Evolutionary conservation across 2,113 vertebrate genomes (phyloP).

Genomic region (Cyphotilapia sp.): DNA sequence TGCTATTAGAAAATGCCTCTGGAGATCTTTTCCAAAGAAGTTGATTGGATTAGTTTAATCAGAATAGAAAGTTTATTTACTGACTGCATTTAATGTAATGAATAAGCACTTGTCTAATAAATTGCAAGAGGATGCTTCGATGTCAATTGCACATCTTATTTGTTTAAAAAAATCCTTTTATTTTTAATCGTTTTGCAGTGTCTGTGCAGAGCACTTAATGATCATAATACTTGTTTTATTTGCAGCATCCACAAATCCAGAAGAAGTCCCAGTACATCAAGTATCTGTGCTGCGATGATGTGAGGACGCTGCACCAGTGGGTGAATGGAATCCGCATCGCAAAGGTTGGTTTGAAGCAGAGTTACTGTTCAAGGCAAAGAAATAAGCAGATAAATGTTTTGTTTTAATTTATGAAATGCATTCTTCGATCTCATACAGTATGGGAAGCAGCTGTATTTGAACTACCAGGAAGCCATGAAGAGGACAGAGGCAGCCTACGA

Average conservation of each 20-base stretch:
- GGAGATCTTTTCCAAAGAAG: background rate
- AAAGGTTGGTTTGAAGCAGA: conserved; percentile 71
- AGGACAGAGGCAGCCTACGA: conserved; percentile 92
- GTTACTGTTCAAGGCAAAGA: background rate
- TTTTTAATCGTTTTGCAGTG: background rate
- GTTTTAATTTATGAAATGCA: background rate
- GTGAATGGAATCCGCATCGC: conserved; percentile 95
- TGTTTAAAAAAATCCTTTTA: background rate
- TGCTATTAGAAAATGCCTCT: background rate
- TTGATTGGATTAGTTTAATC: background rate
- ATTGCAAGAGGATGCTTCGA: background rate
- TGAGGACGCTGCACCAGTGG: conserved; percentile 96
- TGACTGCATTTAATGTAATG: background rate
- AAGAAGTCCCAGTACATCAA: conserved; percentile 99
- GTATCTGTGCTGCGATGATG: conserved; percentile 94
- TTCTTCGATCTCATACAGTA: conserved; percentile 68
- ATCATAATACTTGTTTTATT: background rate
- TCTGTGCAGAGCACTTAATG: background rate
- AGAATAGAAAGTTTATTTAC: background rate
- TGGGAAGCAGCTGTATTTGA: conserved; percentile 88
- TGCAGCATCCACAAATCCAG: conserved; percentile 95
- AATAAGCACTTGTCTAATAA: background rate
- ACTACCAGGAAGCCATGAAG: conserved; percentile 96
- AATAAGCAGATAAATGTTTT: background rate
- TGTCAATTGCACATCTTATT: background rate